Evolutionary conservation across 2,797 vertebrate genomes (phyloP), one percentile per base, ranked within the genome.

Genomic region (Parauchenoglanis ngamensis): DNA sequence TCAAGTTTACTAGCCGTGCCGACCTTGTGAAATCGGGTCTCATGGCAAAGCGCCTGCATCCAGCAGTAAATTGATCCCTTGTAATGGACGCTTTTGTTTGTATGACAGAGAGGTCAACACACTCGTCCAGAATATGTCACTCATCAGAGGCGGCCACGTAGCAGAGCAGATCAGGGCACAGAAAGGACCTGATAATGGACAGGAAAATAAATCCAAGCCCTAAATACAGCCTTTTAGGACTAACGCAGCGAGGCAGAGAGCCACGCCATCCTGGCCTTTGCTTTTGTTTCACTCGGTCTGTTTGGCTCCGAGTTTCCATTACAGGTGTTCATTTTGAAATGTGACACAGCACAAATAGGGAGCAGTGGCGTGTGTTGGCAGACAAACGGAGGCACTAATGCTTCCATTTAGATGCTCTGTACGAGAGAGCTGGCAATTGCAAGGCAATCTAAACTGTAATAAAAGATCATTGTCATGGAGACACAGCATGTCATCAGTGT

Each of bases 221-320:
- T 46, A 75, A 87, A 84, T 67, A 72, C 84, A 87, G 7, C 44
- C 68, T 89, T 91, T 90, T 86, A 90, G 35, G 76, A 84, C 78
- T 63, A 52, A 83, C 67, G 70, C 77, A 10, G 63, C 4, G 73
- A 84, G 80, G 44, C 59, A 63, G 75, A 75, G 44, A 63, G 13
- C 19, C 35, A 77, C 76, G 49, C 57, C 80, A 52, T 84, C 85
- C 81, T 61, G 84, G 46, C 79, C 86, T 88, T 87, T 63, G 57
- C 84, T 90, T 89, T 79, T 75, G 89, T 85, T 88, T 91, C 83
- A 54, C 59, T 90, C 63, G 23, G 90, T 87, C 87, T 88, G 88
- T 89, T 87, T 85, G 70, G 54, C 11, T 49, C 78, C 21, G 17
- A 75, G 88, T 91, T 83, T 87, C 78, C 79, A 77, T 89, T 86